Evolutionary conservation across 2,113 vertebrate genomes (phyloP).

Genomic region (Cyphomyrus plagiostoma): DNA sequence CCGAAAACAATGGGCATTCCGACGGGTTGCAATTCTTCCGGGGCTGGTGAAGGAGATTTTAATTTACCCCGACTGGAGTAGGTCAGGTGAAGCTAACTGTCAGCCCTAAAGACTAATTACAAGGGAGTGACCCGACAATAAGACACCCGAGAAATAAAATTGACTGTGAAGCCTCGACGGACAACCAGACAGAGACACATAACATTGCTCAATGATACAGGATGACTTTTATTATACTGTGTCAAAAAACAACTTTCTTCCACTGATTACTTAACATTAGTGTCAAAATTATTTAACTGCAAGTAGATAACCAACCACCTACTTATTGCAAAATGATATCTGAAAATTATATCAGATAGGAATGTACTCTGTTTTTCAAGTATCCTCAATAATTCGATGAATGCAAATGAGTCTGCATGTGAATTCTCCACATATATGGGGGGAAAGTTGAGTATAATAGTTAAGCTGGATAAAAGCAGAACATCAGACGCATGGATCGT

Average conservation of each 20-base stretch:
- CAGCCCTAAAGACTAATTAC: conserved; percentile 29
- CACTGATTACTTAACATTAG: not conserved
- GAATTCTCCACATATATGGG: not conserved
- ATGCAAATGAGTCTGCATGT: not conserved
- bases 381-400: not conserved
- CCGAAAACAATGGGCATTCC: not conserved
- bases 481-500: not conserved
- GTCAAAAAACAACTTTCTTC: not conserved
- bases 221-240: conserved; percentile 14
- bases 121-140: conserved; percentile 11
- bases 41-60: conserved; percentile 9
- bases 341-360: not conserved
- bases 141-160: conserved; percentile 14
- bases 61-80: conserved; percentile 30
- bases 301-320: not conserved
- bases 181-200: not conserved
- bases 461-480: not conserved
- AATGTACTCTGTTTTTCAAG: not conserved
- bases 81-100: conserved; percentile 33
- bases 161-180: conserved; percentile 13
- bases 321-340: not conserved
- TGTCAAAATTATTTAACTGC: not conserved
- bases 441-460: not conserved
- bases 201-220: not conserved
- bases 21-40: not conserved